Percentiles rank a stretch among this genome's conserved stretches.
Conservation (phyloP, 2,888 invertebrate species). For the Cheilosia vernalis region DNA sequence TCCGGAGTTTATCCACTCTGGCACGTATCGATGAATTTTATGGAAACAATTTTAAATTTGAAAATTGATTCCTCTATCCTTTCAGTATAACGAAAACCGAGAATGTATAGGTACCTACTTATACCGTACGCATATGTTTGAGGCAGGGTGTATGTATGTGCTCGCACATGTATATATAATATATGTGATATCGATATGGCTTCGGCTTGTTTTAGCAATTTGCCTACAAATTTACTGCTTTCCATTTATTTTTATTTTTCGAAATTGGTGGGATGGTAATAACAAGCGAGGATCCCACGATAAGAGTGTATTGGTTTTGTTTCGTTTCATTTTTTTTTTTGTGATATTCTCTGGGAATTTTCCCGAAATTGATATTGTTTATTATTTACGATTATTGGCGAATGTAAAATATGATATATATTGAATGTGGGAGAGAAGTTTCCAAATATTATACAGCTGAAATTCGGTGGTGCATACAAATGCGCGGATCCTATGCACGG, state of each 20-base stretch:
- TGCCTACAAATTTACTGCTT: slow-evolving; percentile 74
- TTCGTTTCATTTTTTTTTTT: slow-evolving; percentile 23
- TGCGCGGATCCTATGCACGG: slow-evolving; percentile 22
- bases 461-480: slow-evolving; percentile 51
- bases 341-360: slow-evolving; percentile 41
- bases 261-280: slow-evolving; percentile 68
- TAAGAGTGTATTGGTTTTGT: slow-evolving; percentile 25
- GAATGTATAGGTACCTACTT: slow-evolving; percentile 2
- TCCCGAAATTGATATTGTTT: slow-evolving; percentile 70
- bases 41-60: slow-evolving; percentile 69
- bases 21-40: slow-evolving; percentile 55
- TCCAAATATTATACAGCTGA: slow-evolving; percentile 8
- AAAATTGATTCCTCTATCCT: slow-evolving; percentile 64
- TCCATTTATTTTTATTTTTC: slow-evolving; percentile 74
- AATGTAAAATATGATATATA: slow-evolving; percentile 64
- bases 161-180: not conserved
- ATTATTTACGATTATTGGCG: slow-evolving; percentile 69
- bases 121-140: slow-evolving; percentile 57
- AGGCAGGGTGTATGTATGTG: slow-evolving; percentile 16
- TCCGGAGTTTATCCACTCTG: slow-evolving; percentile 31
- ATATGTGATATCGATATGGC: slow-evolving; percentile 4
- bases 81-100: slow-evolving; percentile 10
- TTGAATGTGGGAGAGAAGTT: slow-evolving; percentile 47
- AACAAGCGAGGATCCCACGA: slow-evolving; percentile 43
- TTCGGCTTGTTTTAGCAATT: slow-evolving; percentile 71